Percentiles rank a stretch among this genome's conserved stretches.
These are phyloP conservation scores for Xenus cinereus DNA, from an alignment of 2,113 vertebrate genomes.

Conservation along the genomic window DNA sequence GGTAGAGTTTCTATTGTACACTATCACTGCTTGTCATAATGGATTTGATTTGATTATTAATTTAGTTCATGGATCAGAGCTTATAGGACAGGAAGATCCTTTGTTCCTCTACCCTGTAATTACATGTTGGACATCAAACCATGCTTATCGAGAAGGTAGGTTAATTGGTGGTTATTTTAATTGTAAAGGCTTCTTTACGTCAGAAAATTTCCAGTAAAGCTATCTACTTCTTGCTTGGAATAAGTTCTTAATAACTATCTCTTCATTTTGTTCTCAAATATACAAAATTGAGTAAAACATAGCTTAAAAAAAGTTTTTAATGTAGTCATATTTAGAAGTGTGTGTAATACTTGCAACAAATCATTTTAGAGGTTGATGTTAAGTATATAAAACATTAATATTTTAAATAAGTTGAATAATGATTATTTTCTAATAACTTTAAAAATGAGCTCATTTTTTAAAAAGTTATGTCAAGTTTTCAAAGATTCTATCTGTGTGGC, in stretches of 20 bases:
- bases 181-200: not conserved
- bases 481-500: not conserved
- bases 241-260: not conserved
- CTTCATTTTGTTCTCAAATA: not conserved
- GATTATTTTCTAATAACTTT: not conserved
- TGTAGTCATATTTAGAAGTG: not conserved
- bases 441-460: not conserved
- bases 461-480: not conserved
- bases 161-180: not conserved
- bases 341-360: not conserved
- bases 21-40: not conserved
- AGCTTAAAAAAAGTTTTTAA: not conserved
- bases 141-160: conserved; percentile 80
- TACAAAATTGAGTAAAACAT: not conserved
- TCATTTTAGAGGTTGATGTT: not conserved
- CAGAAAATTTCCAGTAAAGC: not conserved
- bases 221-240: not conserved
- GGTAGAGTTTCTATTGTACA: not conserved
- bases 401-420: not conserved
- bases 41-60: conserved; percentile 19
- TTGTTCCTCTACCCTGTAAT: conserved; percentile 79
- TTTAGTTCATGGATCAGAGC: conserved; percentile 45
- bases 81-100: conserved; percentile 78
- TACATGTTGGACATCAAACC: conserved; percentile 72
- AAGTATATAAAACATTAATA: not conserved